Base-by-base conservation (phyloP, 2,888 invertebrate species). In the Drosophila gaucha region DNA sequence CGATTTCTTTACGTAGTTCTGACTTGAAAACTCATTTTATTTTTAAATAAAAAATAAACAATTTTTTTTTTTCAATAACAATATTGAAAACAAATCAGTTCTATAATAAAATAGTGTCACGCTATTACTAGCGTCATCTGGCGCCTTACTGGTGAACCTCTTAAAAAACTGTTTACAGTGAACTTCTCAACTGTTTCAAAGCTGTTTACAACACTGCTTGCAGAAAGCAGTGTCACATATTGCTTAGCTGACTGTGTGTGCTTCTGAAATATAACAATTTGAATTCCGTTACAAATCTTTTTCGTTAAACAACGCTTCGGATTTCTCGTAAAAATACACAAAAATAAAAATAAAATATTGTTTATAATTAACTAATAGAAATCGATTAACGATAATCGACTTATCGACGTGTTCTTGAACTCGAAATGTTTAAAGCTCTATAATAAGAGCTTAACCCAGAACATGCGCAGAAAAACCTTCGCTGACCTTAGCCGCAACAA, bases 391-490 rank as follows among this genome's bases (percentile, higher is more conserved):
- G 28, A 28, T 28, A 8, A 28, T 3, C 8, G 31, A 26, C 28
- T 10, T 6, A 38, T 35, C 22, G 43, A 6, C 16, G 1, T 8
- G 8, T 3, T 9, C 8, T 30, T 26, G 12, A 39, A 39, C 9
- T 20, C 10, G 12, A 6, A 10, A 6, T 18, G 28, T 38, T 31
- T 22, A 5, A 20, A 18, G 44, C 26, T 44, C 6, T 12, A 14
- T 8, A 6, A n/a, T n/a, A 14, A 67, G 70, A 80, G 84, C 78
- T 86, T 6, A 18, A 9, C 9, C 6, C 41, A 26, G 66, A 38
- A 64, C 82, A 80, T 86, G 82, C 86, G 86, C 78, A 80, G 3
- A 44, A 36, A 43, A 54, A 44, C 16, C n/a, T 31, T 26, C 1
- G 43, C 59, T 75, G 78, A 80, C 82, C 84, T 84, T 63, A 70